phyloP scores from a whole-genome alignment of 2,113 vertebrate genomes.

The Hydrolagus affinis region DNA sequence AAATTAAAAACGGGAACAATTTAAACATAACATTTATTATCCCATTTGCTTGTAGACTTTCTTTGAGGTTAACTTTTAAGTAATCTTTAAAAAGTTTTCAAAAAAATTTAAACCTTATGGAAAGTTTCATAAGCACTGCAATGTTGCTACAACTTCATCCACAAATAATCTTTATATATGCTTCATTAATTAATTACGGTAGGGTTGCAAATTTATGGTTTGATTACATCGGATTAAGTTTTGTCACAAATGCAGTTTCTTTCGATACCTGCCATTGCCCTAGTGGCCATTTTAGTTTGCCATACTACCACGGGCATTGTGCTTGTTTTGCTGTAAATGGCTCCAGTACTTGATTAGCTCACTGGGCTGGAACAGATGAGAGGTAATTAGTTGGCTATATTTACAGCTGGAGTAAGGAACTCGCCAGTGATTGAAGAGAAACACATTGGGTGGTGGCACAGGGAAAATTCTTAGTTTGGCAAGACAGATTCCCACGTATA shows the following conservation, averaged over 20 bases:
- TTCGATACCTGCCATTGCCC: conserved; percentile 53
- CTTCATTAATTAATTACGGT: conserved; percentile 12
- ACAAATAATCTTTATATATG: conserved; percentile 8
- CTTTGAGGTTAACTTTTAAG: conserved; percentile 17
- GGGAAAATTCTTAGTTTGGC: conserved; percentile 81
- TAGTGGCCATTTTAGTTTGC: conserved; percentile 61
- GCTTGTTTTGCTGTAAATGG: conserved; percentile 88
- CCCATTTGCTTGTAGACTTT: not conserved
- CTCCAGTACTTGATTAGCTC: conserved; percentile 93
- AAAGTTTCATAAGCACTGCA: not conserved
- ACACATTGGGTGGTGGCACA: conserved; percentile 76
- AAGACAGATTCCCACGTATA: conserved; percentile 87
- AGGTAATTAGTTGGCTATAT: conserved; percentile 94
- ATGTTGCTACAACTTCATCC: not conserved
- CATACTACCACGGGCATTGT: conserved; percentile 72
- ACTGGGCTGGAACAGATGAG: conserved; percentile 85
- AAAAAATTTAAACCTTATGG: not conserved
- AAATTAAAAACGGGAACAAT: conserved; percentile 5
- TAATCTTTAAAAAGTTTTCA: not conserved
- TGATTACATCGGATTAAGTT: not conserved
- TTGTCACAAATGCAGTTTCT: conserved; percentile 58
- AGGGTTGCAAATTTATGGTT: not conserved
- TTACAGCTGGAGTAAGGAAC: conserved; percentile 94
- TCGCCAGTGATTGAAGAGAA: conserved; percentile 94
- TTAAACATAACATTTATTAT: conserved; percentile 18